Conservation (phyloP, 2,888 invertebrate genomes). For the Drosophila stalkeri region DNA sequence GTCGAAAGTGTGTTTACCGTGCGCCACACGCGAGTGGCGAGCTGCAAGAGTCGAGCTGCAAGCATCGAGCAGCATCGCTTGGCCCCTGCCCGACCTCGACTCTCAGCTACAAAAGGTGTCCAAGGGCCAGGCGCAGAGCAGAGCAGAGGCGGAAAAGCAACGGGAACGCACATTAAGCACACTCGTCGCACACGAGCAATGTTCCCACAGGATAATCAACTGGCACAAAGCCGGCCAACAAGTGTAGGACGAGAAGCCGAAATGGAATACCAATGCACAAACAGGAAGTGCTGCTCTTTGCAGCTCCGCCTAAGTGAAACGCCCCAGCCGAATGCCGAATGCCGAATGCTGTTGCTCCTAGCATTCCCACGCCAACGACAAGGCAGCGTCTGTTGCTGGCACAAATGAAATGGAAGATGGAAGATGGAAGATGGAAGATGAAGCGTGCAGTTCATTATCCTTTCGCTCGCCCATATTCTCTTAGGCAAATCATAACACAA, state of each 20-base stretch:
- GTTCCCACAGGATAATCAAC: constrained; percentile 72
- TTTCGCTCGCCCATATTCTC: constrained; percentile 50
- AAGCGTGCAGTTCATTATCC: constrained; percentile 74
- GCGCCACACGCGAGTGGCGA: constrained; percentile 66
- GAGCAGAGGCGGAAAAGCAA: constrained; percentile 28
- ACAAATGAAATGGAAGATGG: constrained; percentile 61
- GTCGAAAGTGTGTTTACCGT: constrained; percentile 81
- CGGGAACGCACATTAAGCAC: constrained; percentile 72
- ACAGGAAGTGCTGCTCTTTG: constrained; percentile 67
- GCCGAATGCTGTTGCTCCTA: constrained; percentile 24
- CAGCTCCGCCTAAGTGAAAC: constrained; percentile 53
- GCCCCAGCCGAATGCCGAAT: constrained; percentile 50
- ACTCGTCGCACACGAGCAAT: constrained; percentile 77
- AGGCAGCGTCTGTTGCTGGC: constrained; percentile 23
- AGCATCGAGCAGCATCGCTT: constrained; percentile 49
- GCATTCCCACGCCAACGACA: constrained; percentile 62
- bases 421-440: constrained; percentile 62
- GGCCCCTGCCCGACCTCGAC: constrained; percentile 53
- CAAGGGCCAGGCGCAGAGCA: constrained; percentile 18
- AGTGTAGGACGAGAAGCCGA: constrained; percentile 61
- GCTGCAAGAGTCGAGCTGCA: constrained; percentile 20
- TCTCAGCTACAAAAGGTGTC: constrained; percentile 37
- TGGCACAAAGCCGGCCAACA: constrained; percentile 56
- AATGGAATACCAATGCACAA: constrained; percentile 62
- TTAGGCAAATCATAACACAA: constrained; percentile 79